Conservation (phyloP, 2,888 invertebrate species). For the Myathropa florea region DNA sequence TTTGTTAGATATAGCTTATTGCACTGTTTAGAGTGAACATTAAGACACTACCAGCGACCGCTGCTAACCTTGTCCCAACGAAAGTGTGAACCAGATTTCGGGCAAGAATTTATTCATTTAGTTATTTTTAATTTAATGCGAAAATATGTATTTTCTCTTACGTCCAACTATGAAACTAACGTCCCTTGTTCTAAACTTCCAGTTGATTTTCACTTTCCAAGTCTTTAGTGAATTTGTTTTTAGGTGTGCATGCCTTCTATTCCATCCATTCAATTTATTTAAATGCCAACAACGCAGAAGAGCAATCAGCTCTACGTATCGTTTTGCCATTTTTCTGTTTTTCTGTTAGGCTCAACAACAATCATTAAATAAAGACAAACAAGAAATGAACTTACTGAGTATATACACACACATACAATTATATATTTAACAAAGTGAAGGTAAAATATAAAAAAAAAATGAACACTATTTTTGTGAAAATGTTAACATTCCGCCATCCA, state of each 20-base stretch:
- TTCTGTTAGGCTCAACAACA: constrained; percentile 72
- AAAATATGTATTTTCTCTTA: background rate
- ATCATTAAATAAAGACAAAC: constrained; percentile 68
- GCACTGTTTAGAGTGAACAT: background rate
- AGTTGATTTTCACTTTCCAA: background rate
- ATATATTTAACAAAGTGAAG: constrained; percentile 56
- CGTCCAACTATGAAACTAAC: constrained; percentile 37
- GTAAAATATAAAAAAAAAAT: constrained; percentile 31
- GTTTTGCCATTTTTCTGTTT: constrained; percentile 21
- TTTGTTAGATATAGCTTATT: background rate
- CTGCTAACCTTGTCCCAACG: no score
- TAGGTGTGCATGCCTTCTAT: background rate
- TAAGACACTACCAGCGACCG: no score
- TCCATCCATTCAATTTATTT: constrained; percentile 53
- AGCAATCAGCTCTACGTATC: constrained; percentile 10
- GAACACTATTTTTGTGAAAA: constrained; percentile 73
- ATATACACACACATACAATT: constrained; percentile 56
- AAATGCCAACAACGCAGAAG: constrained; percentile 19
- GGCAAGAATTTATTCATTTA: no score
- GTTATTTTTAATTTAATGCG: background rate
- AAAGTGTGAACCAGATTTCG: no score
- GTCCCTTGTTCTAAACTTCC: constrained; percentile 31
- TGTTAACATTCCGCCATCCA: constrained; percentile 75
- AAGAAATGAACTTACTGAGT: constrained; percentile 56
- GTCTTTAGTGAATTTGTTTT: background rate